phyloP scores from a whole-genome alignment of 2,113 vertebrate genomes.

The Rafetus swinhoei region DNA sequence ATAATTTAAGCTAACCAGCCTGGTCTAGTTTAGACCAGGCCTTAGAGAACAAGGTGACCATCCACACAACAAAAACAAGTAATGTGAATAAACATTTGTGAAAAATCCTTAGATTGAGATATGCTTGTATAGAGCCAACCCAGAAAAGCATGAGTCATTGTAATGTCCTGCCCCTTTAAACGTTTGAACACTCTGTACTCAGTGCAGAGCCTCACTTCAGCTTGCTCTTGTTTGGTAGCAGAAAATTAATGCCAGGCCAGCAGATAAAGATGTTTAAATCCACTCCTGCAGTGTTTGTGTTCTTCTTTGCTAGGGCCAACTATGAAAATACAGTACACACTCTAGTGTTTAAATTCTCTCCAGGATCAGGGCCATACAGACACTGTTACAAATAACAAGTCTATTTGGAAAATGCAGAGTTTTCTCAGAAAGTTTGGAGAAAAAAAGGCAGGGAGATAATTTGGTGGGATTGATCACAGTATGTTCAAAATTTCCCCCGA shows the following conservation, averaged over 20 bases:
- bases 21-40: no score
- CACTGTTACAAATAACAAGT: background rate
- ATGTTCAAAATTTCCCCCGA: fast-evolving
- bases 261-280: fast-evolving
- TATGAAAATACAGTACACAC: background rate
- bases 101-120: background rate
- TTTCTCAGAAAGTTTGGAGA: background rate
- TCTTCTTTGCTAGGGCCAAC: no score
- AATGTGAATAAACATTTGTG: background rate
- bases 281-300: no score
- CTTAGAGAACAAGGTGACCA: background rate
- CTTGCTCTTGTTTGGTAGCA: background rate
- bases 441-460: background rate
- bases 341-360: background rate
- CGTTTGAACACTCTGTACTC: no score
- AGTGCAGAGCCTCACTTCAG: no score
- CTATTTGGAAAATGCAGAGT: background rate
- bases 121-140: fast-evolving
- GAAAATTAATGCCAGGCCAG: background rate
- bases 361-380: background rate
- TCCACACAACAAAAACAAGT: fast-evolving
- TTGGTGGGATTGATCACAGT: background rate
- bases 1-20: no score
- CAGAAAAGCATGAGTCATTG: background rate
- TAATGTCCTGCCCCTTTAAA: no score